Evolutionary conservation across 2,888 invertebrate species (phyloP), one percentile per base, ranked within the genome.

Genomic region (Ptychoptera albimana): DNA sequence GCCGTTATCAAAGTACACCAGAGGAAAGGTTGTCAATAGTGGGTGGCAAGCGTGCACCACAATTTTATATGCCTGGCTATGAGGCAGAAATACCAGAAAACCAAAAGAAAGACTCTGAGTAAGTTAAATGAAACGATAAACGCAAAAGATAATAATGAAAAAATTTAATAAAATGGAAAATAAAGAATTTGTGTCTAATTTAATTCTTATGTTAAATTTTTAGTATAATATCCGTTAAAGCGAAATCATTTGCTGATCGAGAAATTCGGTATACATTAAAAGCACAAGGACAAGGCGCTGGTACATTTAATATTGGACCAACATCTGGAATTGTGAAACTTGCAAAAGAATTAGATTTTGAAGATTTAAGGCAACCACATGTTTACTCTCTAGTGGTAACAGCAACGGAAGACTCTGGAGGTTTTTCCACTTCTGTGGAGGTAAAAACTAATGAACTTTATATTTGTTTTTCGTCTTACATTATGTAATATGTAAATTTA

Each of bases 341-440:
- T 54, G 89, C 92, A 10, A 91, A 94, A 64, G 89, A 89, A 66
- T 69, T 98, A 56, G 97, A 98, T 69, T 97, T 92, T 60, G 97
- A 98, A 69, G 94, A 96, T 66, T 70, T 92, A 50, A 71, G 91
- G 41, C 93, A 94, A 58, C 91, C 93, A 0, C 92, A 92, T 57
- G 84, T 89, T 48, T 96, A 94, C 62, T 86, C 89, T 8, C 68
- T 97, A 50, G 80, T 86, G 51, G 91, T 94, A 43, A 92, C 89
- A 3, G 93, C 93, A 23, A 93, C 93, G 1, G 96, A 96, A 67
- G 93, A 93, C 65, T 92, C 91, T n/a, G 93, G 93, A 43, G 93
- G 93, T 47, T 92, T 93, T 64, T 91, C 91, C 15, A 92, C 91
- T 23, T 86, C 88, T 37, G 91, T 92, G 50, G 92, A 92, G 77